Evolutionary conservation across 2,113 vertebrate species (phyloP), one percentile per base, ranked within the genome.

Genomic region (Tonatia bakeri): DNA sequence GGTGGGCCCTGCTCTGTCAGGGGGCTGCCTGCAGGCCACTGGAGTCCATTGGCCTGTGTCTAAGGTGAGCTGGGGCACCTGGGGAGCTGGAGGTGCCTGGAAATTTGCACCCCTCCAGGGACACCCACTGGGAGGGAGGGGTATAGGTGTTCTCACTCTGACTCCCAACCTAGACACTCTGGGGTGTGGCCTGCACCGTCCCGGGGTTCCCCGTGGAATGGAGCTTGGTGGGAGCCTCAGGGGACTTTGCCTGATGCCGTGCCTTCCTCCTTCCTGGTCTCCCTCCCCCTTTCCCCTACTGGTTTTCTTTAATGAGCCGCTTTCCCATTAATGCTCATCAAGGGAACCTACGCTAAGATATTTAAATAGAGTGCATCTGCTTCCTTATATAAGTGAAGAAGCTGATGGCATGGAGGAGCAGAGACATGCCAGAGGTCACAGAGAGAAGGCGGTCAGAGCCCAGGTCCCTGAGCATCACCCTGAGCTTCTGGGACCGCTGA

Each of bases 11-110:
- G 22, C 36, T 81, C 4, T 43, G 17, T 52, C 59, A n/a, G 47
- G 43, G 70, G 33, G 38, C 38, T 59, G 31, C 54, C n/a, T n/a
- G 54, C 45, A n/a, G 64, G 26, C 65, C 33, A 10, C 56, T 12
- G 3, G 47, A 14, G 54, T 10, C 38, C 73, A 28, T 6, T 20
- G 38, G 36, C 22, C n/a, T 31, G 70, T 15, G 33, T 12, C 11
- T 28, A 0, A 4, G 11, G 33, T 4, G 4, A n/a, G 28, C 26
- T 56, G 45, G 38, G n/a, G 28, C 20, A 5, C n/a, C 1, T 7
- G 19, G 33, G 22, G 11, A 50, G n/a, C 33, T 56, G 45, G 72
- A 38, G 17, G 7, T 4, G 3, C 17, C 45, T 81, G 31, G 54
- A 52, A 59, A 22, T 40, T 22, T 22, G 24, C 1, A 31, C 12